Evolutionary conservation across 2,888 invertebrate species (phyloP).

Genomic region (Diarsia mendica): DNA sequence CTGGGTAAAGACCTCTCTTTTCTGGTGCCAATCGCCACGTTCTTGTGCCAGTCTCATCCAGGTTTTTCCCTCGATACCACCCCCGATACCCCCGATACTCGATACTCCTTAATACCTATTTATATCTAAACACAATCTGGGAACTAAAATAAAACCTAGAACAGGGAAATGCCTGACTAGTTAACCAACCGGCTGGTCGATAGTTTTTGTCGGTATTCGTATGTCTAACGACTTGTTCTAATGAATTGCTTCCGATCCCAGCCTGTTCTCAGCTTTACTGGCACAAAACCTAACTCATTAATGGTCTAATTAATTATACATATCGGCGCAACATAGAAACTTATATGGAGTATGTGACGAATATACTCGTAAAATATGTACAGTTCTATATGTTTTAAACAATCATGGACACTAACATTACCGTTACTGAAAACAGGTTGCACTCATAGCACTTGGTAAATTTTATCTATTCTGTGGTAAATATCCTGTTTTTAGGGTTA

Average conservation of each 20-base stretch:
- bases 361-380: not conserved
- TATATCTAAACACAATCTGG: not conserved
- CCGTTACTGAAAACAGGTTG: too few species aligned
- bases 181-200: constrained; percentile 18
- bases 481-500: too few species aligned
- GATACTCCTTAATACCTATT: not conserved
- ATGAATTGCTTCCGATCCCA: constrained; percentile 41
- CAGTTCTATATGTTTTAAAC: too few species aligned
- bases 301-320: constrained; percentile 28
- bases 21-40: too few species aligned
- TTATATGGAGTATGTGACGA: not conserved
- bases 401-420: too few species aligned
- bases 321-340: constrained; percentile 10
- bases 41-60: too few species aligned
- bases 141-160: constrained; percentile 3
- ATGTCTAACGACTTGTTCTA: constrained; percentile 35
- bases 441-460: too few species aligned
- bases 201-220: constrained; percentile 42
- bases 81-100: too few species aligned
- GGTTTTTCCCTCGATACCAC: too few species aligned
- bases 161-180: constrained; percentile 19
- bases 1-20: too few species aligned
- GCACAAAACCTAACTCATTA: constrained; percentile 12
- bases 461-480: too few species aligned
- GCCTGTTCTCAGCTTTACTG: constrained; percentile 13